Conservation (phyloP, 1,140 invertebrate genomes). For the Drosophila ogumai region DNA sequence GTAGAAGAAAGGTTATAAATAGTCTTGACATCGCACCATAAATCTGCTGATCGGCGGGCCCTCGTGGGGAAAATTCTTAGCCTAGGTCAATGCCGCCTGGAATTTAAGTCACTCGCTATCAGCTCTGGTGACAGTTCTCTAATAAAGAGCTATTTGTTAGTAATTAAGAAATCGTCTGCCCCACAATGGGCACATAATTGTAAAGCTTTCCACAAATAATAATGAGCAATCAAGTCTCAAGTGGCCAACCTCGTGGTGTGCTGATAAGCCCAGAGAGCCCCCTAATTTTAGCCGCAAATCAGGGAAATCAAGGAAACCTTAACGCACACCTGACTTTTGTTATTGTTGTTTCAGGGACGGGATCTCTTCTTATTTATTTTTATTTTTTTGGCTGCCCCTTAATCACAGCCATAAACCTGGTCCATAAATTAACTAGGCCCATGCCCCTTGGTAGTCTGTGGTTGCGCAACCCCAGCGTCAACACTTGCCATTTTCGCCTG, state of each 20-base stretch:
- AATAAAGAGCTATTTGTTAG: slow-evolving; percentile 1
- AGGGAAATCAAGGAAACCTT: slow-evolving; percentile 11
- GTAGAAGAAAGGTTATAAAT: slow-evolving; percentile 8
- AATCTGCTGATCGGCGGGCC: slow-evolving; percentile 11
- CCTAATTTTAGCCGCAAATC: slow-evolving; percentile 14
- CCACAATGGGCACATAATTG: slow-evolving; percentile 13
- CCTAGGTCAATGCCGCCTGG: slow-evolving; percentile 36
- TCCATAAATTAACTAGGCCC: slow-evolving; percentile 18
- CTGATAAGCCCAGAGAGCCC: slow-evolving; percentile 18
- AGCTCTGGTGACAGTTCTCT: neutral
- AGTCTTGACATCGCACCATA: slow-evolving; percentile 25
- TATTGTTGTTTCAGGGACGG: neutral
- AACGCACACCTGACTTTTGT: slow-evolving; percentile 1
- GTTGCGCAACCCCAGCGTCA: slow-evolving; percentile 36
- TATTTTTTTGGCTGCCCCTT: slow-evolving; percentile 4
- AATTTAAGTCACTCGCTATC: slow-evolving; percentile 6
- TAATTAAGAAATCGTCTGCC: slow-evolving; percentile 27
- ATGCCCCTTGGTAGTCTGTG: slow-evolving; percentile 7
- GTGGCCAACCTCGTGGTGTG: slow-evolving; percentile 29
- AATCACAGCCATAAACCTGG: slow-evolving; percentile 6
- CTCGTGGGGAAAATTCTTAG: neutral
- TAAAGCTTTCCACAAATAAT: slow-evolving; percentile 40
- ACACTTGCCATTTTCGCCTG: slow-evolving; percentile 32
- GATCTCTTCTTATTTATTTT: neutral
- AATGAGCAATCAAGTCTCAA: slow-evolving; percentile 39